These are phyloP conservation scores for Varanus komodoensis DNA, from an alignment of 2,113 vertebrate genomes.

Conservation along the genomic window DNA sequence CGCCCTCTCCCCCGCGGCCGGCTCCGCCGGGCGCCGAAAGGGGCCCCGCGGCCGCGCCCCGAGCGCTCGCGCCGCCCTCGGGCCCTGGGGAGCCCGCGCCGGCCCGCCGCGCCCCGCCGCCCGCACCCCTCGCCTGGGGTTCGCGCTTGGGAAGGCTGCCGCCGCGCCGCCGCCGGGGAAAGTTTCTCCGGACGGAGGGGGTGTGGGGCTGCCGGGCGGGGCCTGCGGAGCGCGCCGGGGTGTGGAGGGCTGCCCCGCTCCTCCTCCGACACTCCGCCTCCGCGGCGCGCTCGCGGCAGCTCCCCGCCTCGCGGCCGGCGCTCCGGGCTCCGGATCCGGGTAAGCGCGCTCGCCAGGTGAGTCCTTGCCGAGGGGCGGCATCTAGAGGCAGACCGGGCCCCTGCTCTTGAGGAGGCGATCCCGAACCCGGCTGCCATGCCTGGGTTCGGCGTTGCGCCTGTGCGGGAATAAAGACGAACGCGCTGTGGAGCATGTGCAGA, in stretches of 20 bases:
- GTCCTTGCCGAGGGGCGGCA: background rate
- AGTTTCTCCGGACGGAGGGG: slow-evolving; percentile 60
- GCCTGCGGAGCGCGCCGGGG: slow-evolving; percentile 44
- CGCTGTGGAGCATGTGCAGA: background rate
- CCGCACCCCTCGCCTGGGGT: too few relatives aligned
- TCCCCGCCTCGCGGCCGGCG: background rate
- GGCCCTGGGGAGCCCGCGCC: background rate
- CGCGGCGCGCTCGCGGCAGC: background rate
- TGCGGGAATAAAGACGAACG: too few relatives aligned
- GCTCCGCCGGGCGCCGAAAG: slow-evolving; percentile 14
- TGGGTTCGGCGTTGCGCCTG: background rate
- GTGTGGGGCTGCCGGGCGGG: slow-evolving; percentile 26
- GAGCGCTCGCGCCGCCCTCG: background rate
- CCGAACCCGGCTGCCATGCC: background rate
- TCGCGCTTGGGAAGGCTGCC: background rate
- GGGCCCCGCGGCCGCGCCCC: background rate
- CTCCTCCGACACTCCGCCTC: slow-evolving; percentile 1
- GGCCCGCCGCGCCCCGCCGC: background rate
- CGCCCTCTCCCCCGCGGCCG: background rate
- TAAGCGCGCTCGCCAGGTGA: background rate
- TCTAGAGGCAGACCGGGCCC: background rate
- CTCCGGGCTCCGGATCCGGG: background rate
- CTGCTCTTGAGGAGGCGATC: background rate
- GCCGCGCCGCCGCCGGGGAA: slow-evolving; percentile 33
- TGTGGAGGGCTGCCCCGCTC: slow-evolving; percentile 34